Evolutionary conservation across 2,113 vertebrate genomes (phyloP), one percentile per base, ranked within the genome.

Genomic region (Ptilonorhynchus violaceus): DNA sequence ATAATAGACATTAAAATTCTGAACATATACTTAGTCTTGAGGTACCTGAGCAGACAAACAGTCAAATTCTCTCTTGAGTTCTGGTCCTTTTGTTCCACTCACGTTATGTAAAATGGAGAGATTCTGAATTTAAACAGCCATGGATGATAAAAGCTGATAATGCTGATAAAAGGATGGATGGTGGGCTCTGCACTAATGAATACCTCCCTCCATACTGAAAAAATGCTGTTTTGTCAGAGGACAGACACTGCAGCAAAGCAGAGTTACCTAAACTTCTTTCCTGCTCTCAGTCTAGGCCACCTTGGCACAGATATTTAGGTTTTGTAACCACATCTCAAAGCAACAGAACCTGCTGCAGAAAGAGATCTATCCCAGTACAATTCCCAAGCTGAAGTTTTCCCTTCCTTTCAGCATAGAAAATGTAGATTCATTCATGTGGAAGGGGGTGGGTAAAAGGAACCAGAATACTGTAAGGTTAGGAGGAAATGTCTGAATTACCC

Each of bases 1-100:
- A 90, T 88, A 90, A 62, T 23, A 70, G 22, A 53, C 25, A 95
- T 97, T 95, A 87, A 76, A 92, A 98, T 98, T 97, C 94, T 74
- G 66, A 76, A 73, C 86, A 77, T 53, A 72, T 84, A 67, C n/a
- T 41, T 33, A 63, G 17, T 7, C 35, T 84, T 88, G 64, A 90
- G 66, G 66, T 86, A 86, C 44, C 69, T 70, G 59, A 68, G 49
- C 47, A 92, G 56, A 91, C 14, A 92, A 63, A 62, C 60, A 88
- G 76, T 22, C 39, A 82, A 76, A 87, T 88, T 93, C 66, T 64
- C 59, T 85, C 1, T 24, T 78, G 28, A 76, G 56, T 63, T 73
- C 53, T 81, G 18, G 20, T 82, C 10, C 13, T 86, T 96, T 86
- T 72, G 30, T 70, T 82, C 55, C 13, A 46, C 24, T 83, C 7